Evolutionary conservation across 2,888 invertebrate species (phyloP).

Genomic region (Melinopterus prodromus): DNA sequence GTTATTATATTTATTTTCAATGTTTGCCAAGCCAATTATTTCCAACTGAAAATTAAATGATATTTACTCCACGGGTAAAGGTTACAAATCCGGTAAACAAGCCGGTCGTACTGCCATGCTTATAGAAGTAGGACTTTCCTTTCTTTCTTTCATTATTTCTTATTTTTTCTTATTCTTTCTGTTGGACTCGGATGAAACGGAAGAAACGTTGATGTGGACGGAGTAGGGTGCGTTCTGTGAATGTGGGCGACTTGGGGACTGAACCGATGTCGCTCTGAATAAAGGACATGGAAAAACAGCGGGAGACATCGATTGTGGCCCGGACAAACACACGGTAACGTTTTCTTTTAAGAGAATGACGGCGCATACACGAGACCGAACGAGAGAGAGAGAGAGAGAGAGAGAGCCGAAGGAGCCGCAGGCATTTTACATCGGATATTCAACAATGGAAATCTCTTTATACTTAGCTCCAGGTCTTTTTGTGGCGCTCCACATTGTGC

Average conservation of each 20-base stretch:
- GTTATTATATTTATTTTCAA: neutral
- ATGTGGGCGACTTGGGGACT: neutral
- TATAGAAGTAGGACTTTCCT: neutral
- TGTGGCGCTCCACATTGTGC: neutral
- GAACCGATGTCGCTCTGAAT: neutral
- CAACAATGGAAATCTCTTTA: slow-evolving; percentile 4
- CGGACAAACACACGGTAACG: neutral
- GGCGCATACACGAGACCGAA: too few relatives aligned
- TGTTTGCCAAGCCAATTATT: neutral
- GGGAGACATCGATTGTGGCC: neutral
- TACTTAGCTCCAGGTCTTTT: neutral
- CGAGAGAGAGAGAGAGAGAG: neutral
- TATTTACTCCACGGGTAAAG: neutral
- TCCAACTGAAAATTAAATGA: neutral
- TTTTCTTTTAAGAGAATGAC: neutral
- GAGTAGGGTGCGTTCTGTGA: too few relatives aligned
- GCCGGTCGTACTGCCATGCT: neutral
- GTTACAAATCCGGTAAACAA: neutral
- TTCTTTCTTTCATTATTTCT: neutral
- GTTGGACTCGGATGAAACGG: neutral
- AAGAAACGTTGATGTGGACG: neutral
- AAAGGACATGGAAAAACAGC: neutral
- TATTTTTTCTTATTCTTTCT: too few relatives aligned
- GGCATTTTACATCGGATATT: neutral
- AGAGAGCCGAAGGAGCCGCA: neutral